phyloP scores from a whole-genome alignment of 2,797 vertebrate genomes.

The Selene dorsalis region DNA sequence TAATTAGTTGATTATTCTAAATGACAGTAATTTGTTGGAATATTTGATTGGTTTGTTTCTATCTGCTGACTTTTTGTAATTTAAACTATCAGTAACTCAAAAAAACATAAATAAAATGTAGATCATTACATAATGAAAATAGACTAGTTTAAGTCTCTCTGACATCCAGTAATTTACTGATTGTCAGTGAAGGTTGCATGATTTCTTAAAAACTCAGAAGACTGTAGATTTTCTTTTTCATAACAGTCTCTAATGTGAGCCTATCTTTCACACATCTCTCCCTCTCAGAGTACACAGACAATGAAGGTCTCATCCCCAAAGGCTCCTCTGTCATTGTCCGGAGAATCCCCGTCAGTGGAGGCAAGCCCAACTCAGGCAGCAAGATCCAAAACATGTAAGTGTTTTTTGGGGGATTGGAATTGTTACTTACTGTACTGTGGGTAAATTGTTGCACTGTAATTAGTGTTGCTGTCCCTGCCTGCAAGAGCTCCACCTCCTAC shows the following conservation, averaged over 20 bases:
- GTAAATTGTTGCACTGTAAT: constrained; percentile 5
- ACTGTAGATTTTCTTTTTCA: neutral
- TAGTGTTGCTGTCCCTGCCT: constrained; percentile 6
- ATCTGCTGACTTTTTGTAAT: too few relatives aligned
- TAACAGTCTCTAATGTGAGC: neutral
- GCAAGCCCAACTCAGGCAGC: constrained; percentile 87
- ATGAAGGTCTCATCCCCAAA: constrained; percentile 90
- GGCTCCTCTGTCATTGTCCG: constrained; percentile 95
- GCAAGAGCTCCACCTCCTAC: neutral
- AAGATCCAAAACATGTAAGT: constrained; percentile 89
- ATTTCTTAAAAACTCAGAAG: neutral
- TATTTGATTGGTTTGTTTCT: too few relatives aligned
- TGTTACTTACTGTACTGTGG: too few relatives aligned
- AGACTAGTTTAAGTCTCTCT: too few relatives aligned
- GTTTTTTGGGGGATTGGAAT: constrained; percentile 4
- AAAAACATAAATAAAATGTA: too few relatives aligned
- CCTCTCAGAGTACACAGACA: constrained; percentile 91
- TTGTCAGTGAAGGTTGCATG: neutral
- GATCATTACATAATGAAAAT: too few relatives aligned
- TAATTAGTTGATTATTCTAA: neutral
- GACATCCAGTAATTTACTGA: neutral
- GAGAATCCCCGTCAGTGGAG: constrained; percentile 92
- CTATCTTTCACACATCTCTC: neutral
- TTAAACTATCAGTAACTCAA: too few relatives aligned
- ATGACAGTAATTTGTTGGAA: neutral